Conservation (phyloP, 37 sponge, comb jelly and placozoan species). For the Ianthella basta region DNA sequence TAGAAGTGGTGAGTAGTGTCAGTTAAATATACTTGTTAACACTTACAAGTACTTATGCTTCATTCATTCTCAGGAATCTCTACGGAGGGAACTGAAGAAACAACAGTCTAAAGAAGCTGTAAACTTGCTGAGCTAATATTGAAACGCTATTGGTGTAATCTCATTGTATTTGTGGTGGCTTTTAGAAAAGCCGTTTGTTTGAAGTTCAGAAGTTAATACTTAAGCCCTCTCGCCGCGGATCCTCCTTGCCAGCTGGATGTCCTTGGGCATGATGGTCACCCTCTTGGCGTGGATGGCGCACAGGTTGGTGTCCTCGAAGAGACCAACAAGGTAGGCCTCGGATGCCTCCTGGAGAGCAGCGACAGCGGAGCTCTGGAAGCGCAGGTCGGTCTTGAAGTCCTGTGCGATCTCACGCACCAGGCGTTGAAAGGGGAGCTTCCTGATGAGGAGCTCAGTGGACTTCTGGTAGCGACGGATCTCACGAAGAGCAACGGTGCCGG, state of each 20-base stretch:
- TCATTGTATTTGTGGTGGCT: constrained; percentile 59
- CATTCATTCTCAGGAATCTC: too few species aligned
- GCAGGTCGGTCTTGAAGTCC: constrained; percentile 92
- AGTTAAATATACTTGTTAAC: too few species aligned
- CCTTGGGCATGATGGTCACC: constrained; percentile 99
- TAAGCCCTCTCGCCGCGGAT: constrained; percentile 98
- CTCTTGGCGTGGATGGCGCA: constrained; percentile 99
- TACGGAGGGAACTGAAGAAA: too few species aligned
- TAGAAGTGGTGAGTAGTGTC: neutral
- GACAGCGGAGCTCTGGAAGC: constrained; percentile 90
- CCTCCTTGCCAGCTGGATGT: constrained; percentile 97
- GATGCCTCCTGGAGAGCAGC: constrained; percentile 92
- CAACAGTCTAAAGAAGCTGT: too few species aligned
- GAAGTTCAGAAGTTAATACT: neutral
- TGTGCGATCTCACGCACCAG: constrained; percentile 93
- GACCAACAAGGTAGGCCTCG: constrained; percentile 97
- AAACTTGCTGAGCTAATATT: too few species aligned
- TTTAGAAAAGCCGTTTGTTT: constrained; percentile 78
- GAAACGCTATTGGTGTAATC: too few species aligned
- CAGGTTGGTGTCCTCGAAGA: constrained; percentile 98
- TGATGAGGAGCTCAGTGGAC: constrained; percentile 88
- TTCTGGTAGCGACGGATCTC: constrained; percentile 95
- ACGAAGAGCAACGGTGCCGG: constrained; percentile 91
- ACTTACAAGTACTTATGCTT: too few species aligned
- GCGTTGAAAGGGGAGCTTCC: constrained; percentile 91